Percentiles rank a stretch among this genome's conserved stretches.
phyloP scores from a whole-genome alignment of 2,797 vertebrate genomes.

The Anomalospiza imberbis region DNA sequence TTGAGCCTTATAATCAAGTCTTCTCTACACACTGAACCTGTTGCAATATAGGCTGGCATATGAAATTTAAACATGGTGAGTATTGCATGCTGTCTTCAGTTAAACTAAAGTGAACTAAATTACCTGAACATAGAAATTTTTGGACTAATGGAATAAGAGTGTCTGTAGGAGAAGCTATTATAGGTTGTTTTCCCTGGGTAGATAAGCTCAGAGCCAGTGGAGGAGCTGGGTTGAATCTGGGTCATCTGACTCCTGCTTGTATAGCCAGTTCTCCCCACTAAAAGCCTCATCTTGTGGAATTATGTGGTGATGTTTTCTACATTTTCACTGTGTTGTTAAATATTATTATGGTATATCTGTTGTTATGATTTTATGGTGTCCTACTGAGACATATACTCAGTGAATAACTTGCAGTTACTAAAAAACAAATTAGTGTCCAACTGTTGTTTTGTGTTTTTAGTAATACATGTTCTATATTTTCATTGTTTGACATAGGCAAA shows the following conservation, averaged over 20 bases:
- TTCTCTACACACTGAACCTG: background rate
- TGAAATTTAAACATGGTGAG: background rate
- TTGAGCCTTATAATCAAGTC: background rate
- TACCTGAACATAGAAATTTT: background rate
- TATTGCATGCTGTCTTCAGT: background rate
- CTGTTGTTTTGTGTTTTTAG: background rate
- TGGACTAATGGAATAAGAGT: constrained; percentile 24
- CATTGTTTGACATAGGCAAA: background rate
- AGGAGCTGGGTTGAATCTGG: constrained; percentile 8
- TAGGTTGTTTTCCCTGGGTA: constrained; percentile 29
- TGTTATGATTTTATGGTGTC: constrained; percentile 9
- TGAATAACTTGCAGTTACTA: background rate
- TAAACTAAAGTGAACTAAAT: constrained; percentile 14
- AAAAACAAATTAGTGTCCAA: background rate
- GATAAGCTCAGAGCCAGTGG: background rate
- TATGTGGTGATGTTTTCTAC: background rate
- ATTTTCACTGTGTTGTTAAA: background rate
- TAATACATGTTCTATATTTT: background rate
- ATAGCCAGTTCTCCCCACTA: background rate
- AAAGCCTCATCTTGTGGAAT: constrained; percentile 9
- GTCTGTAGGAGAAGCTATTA: constrained; percentile 34
- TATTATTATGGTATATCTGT: constrained; percentile 24
- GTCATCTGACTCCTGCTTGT: constrained; percentile 15
- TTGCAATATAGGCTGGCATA: background rate
- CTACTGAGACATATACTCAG: background rate